These are phyloP conservation scores for Empidonax traillii DNA, from an alignment of 2,113 vertebrate species.

Conservation along the genomic window DNA sequence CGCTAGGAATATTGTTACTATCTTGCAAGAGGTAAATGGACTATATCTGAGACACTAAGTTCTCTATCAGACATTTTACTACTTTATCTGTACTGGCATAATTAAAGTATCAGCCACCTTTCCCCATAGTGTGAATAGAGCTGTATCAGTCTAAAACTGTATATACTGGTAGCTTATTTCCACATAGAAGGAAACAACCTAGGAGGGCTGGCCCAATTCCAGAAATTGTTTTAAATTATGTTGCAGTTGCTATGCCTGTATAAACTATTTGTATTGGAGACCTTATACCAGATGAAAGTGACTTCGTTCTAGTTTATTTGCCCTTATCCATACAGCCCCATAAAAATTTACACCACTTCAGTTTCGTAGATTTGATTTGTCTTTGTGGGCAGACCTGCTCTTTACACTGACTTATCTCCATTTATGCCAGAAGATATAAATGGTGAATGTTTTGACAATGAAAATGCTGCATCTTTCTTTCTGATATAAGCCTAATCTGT, in stretches of 20 bases:
- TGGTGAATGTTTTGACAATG: not conserved
- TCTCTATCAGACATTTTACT: not conserved
- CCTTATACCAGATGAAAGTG: not conserved
- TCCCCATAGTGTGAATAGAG: not conserved
- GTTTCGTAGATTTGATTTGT: not conserved
- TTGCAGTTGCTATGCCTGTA: not conserved
- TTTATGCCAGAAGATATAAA: not conserved
- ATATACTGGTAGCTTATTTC: not conserved
- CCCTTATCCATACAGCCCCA: not conserved
- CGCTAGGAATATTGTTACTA: not conserved
- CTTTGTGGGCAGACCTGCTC: not conserved
- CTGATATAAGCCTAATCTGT: not conserved
- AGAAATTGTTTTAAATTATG: conserved; percentile 13
- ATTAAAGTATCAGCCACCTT: not conserved
- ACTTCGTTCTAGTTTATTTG: not conserved
- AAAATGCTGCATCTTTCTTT: not conserved
- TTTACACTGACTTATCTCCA: not conserved
- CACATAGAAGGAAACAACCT: not conserved
- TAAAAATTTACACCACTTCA: not conserved
- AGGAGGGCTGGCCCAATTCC: not conserved
- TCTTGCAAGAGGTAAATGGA: not conserved
- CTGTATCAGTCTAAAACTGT: not conserved
- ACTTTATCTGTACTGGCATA: not conserved
- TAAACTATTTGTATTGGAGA: not conserved
- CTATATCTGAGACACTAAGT: not conserved